These are phyloP conservation scores for Corythoichthys haematopterus DNA, from an alignment of 2,113 vertebrate species.

Conservation along the genomic window DNA sequence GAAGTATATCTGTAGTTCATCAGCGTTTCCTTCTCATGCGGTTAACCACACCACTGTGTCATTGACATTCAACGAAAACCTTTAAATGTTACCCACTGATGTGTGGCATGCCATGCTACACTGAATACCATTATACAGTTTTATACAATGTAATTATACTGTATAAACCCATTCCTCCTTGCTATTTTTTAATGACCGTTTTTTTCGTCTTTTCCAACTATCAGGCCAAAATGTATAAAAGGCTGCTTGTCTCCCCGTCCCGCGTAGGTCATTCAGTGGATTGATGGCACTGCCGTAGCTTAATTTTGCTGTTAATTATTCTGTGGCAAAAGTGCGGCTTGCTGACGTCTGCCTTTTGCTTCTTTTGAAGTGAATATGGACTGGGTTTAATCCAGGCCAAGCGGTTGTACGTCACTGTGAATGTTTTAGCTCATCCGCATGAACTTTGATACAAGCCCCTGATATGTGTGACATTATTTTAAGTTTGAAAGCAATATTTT, in stretches of 20 bases:
- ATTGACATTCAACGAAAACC: background rate
- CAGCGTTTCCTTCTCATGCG: background rate
- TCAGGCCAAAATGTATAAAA: conserved; percentile 30
- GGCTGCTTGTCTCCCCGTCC: conserved; percentile 28
- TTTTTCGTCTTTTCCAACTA: conserved; percentile 16
- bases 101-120: background rate
- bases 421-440: conserved; percentile 22
- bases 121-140: background rate
- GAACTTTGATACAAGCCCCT: conserved; percentile 9
- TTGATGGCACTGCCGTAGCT: conserved; percentile 43
- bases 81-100: background rate
- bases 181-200: background rate
- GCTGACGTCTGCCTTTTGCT: conserved; percentile 21
- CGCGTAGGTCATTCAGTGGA: conserved; percentile 22
- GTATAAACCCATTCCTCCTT: background rate
- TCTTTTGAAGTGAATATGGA: conserved; percentile 23
- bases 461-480: conserved; percentile 16
- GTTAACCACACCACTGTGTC: background rate
- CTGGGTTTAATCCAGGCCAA: conserved; percentile 19
- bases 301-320: conserved; percentile 26
- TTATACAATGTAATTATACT: background rate
- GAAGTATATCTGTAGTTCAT: background rate
- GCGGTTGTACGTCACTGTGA: conserved; percentile 29
- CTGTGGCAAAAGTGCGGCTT: conserved; percentile 13
- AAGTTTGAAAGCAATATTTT: no score